phyloP scores from a whole-genome alignment of 2,113 vertebrate species.

The Syngnathus floridae region DNA sequence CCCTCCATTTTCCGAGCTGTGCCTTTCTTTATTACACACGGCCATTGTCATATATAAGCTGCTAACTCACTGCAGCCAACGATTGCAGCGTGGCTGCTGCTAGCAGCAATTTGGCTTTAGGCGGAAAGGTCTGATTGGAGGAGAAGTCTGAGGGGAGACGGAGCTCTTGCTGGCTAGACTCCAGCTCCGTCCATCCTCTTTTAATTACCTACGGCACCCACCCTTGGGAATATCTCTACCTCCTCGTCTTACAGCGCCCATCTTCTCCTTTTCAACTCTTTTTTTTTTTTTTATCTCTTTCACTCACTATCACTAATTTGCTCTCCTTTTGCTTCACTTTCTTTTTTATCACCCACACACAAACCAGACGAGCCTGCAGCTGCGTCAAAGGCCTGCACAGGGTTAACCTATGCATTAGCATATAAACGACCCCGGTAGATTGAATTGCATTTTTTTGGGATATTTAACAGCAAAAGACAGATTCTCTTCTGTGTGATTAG shows the following conservation, averaged over 20 bases:
- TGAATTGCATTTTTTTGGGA: constrained; percentile 61
- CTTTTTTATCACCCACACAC: not conserved
- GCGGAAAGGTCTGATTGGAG: constrained; percentile 49
- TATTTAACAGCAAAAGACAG: constrained; percentile 62
- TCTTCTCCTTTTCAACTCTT: constrained; percentile 17
- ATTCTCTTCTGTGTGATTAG: constrained; percentile 57
- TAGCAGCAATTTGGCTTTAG: constrained; percentile 45
- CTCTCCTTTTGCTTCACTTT: constrained; percentile 1
- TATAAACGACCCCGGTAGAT: constrained; percentile 60
- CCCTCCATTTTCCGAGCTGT: constrained; percentile 7
- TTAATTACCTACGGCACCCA: constrained; percentile 67
- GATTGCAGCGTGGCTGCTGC: constrained; percentile 38
- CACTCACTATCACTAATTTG: constrained; percentile 20
- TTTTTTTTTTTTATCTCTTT: constrained; percentile 6
- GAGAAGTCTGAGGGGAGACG: constrained; percentile 54
- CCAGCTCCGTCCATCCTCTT: constrained; percentile 66
- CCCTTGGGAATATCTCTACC: constrained; percentile 56
- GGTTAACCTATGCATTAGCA: constrained; percentile 64
- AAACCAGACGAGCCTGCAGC: constrained; percentile 29
- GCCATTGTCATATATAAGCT: constrained; percentile 30
- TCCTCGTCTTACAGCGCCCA: constrained; percentile 23
- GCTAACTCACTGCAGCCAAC: constrained; percentile 36
- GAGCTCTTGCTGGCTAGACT: constrained; percentile 58
- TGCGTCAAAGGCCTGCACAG: constrained; percentile 37
- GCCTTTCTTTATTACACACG: constrained; percentile 16